These are phyloP conservation scores for Cheilosia variabilis DNA, from an alignment of 2,888 invertebrate genomes.

Conservation along the genomic window DNA sequence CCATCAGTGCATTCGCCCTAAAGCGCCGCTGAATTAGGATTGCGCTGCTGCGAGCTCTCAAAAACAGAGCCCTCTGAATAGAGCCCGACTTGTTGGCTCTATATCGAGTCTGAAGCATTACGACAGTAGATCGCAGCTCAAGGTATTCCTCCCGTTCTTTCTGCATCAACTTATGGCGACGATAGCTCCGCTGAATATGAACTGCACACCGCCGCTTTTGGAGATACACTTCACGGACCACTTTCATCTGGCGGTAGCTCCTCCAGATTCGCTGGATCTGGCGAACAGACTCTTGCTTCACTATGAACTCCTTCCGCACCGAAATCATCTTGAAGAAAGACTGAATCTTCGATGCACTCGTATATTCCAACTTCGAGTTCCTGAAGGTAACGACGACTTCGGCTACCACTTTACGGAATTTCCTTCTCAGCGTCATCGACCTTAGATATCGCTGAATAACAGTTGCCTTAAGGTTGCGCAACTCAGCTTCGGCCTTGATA, in stretches of 20 bases:
- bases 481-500: constrained; percentile 74
- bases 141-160: constrained; percentile 74
- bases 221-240: constrained; percentile 77
- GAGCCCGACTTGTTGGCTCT: constrained; percentile 77
- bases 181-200: constrained; percentile 77
- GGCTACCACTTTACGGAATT: constrained; percentile 81
- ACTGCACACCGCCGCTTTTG: constrained; percentile 73
- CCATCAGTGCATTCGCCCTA: constrained; percentile 81
- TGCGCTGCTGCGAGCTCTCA: constrained; percentile 78
- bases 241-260: constrained; percentile 74
- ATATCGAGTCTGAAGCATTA: constrained; percentile 77
- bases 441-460: constrained; percentile 76
- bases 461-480: constrained; percentile 77
- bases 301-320: constrained; percentile 78
- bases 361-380: constrained; percentile 67
- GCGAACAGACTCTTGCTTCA: constrained; percentile 78
- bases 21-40: constrained; percentile 83
- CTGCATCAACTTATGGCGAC: constrained; percentile 77
- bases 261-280: constrained; percentile 83
- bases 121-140: constrained; percentile 61
- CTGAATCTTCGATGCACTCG: constrained; percentile 79
- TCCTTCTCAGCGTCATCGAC: constrained; percentile 81
- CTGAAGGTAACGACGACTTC: constrained; percentile 66
- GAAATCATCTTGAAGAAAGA: constrained; percentile 81
- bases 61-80: constrained; percentile 73